These are phyloP conservation scores for Gortyna flavago DNA, from an alignment of 2,888 invertebrate genomes.

Conservation along the genomic window DNA sequence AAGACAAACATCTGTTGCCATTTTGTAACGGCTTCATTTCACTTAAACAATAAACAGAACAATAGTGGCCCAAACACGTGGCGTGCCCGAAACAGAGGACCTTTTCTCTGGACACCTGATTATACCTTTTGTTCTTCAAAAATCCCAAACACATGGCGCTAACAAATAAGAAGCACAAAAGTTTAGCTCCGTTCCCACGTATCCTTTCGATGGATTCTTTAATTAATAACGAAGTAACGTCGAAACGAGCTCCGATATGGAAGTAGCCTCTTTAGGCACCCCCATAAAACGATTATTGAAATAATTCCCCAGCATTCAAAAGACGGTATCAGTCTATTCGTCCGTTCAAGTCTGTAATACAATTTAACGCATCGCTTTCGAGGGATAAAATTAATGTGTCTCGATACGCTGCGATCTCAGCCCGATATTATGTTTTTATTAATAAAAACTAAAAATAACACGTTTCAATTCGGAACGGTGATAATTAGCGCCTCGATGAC, in stretches of 20 bases:
- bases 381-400: conserved; percentile 75
- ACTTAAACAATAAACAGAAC: conserved; percentile 77
- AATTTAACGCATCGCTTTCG: conserved; percentile 83
- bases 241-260: conserved; percentile 81
- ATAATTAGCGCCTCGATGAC: conserved; percentile 60
- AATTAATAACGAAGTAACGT: conserved; percentile 86
- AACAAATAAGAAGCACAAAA: conserved; percentile 74
- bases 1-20: conserved; percentile 81
- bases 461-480: conserved; percentile 71
- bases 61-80: conserved; percentile 82
- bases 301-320: conserved; percentile 82
- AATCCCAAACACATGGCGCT: conserved; percentile 83
- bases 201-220: conserved; percentile 81
- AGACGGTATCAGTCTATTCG: conserved; percentile 80
- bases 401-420: conserved; percentile 74
- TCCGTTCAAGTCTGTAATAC: conserved; percentile 81
- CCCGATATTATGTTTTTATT: conserved; percentile 71
- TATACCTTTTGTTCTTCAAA: conserved; percentile 80
- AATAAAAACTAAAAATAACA: conserved; percentile 69
- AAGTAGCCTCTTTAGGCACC: conserved; percentile 85
- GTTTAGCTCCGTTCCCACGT: conserved; percentile 84
- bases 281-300: conserved; percentile 89
- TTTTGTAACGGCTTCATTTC: conserved; percentile 70
- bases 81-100: conserved; percentile 72
- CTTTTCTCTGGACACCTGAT: conserved; percentile 78